Base-by-base conservation (phyloP, 2,797 vertebrate genomes). In the Simalia tracyae region DNA sequence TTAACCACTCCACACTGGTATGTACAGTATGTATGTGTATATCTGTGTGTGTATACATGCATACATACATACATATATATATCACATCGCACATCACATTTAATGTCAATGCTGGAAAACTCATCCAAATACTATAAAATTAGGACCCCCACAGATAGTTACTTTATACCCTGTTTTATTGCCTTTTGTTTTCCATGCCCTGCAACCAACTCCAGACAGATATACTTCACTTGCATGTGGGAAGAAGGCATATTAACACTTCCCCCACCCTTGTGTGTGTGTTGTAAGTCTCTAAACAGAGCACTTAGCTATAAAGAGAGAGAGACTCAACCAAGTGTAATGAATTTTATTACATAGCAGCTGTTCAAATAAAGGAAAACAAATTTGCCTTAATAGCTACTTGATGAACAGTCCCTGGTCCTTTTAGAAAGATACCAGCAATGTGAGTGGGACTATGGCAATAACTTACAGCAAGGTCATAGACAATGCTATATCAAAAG, bases 341-440 rank as follows among this genome's bases (percentile, higher is more conserved):
- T 94, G 60, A 89, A 90, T 95, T 94, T 93, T 92, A 94, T 93
- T 61, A 93, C 92, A 93, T 24, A 93, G 89, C 91, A 94, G 94
- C 93, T 96, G 95, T 93, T 95, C 92, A 94, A 95, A 94, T 95
- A 96, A 94, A 95, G 90, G 84, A 94, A 94, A 95, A 89, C 88
- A 95, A 93, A 95, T 94, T 88, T 94, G 91, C 63, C 90, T 94
- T 94, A 95, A 94, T 88, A 91, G 92, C 28, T 90, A 89, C 92
- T 93, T 93, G 91, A 94, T 93, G 93, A 96, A 90, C 64, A 26
- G 57, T 90, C 59, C 7, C 42, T 84, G 88, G 90, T 89, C 90
- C 56, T 87, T 92, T 88, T 26, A 57, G 57, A 68, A 81, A 94
- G 26, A 90, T 76, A 61, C 31, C 31, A 93, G 86, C 88, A 91